A percentile compares a stretch with the other conserved stretches of the same genome.
Conservation (phyloP, 2,888 invertebrate species). For the Nymphalis urticae region DNA sequence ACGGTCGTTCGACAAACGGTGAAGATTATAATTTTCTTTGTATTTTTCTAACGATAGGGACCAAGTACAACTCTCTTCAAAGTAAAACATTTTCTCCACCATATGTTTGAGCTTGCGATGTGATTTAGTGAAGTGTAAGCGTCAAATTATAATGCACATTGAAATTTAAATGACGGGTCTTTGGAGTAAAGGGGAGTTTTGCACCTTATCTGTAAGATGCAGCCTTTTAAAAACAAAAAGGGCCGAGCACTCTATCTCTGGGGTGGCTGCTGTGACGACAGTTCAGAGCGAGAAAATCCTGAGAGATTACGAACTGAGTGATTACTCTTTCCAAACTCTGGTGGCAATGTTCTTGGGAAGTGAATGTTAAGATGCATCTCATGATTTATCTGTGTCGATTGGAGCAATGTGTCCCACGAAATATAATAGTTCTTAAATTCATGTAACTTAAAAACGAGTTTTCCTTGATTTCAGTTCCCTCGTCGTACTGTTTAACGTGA, state of each 20-base stretch:
- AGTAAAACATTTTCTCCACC: constrained; percentile 28
- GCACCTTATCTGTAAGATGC: constrained; percentile 65
- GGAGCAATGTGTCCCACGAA: constrained; percentile 5
- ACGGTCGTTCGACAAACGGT: constrained; percentile 62
- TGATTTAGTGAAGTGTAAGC: constrained; percentile 33
- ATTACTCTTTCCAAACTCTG: constrained; percentile 75
- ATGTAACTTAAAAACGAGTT: constrained; percentile 47
- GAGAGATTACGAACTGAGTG: constrained; percentile 79
- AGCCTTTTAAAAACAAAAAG: constrained; percentile 70
- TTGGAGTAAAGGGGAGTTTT: constrained; percentile 49
- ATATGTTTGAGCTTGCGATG: constrained; percentile 31
- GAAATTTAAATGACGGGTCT: constrained; percentile 45
- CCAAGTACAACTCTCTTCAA: constrained; percentile 28
- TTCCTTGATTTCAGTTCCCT: constrained; percentile 37
- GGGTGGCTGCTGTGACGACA: constrained; percentile 48
- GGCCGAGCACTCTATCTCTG: constrained; percentile 55
- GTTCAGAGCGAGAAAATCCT: constrained; percentile 63
- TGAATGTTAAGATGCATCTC: constrained; percentile 67
- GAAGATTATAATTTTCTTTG: constrained; percentile 67
- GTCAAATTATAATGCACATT: constrained; percentile 51
- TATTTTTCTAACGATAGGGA: constrained; percentile 42
- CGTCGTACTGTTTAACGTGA: constrained; percentile 62
- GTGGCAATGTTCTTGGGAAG: constrained; percentile 60
- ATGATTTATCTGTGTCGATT: constrained; percentile 62
- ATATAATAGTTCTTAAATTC: constrained; percentile 44